These are phyloP conservation scores for Drosophila sulfurigaster DNA, from an alignment of 1,140 invertebrate species.

Conservation along the genomic window DNA sequence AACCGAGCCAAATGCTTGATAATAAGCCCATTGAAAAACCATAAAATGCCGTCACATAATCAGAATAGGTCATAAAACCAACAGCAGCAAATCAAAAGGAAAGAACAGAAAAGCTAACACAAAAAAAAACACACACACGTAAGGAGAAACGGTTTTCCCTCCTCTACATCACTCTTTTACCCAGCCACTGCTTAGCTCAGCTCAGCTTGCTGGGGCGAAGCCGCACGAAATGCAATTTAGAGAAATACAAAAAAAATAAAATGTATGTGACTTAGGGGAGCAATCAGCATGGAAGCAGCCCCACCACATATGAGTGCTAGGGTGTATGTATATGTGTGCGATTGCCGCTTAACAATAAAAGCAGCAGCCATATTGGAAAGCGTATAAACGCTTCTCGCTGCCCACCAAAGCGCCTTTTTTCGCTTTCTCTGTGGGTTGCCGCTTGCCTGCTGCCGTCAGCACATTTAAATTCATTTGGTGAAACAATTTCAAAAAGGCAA, in stretches of 20 bases:
- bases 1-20: slow-evolving; percentile 40
- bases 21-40: slow-evolving; percentile 70
- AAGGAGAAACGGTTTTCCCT: not conserved
- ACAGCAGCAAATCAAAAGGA: slow-evolving; percentile 45
- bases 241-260: slow-evolving; percentile 56
- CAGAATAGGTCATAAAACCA: slow-evolving; percentile 57
- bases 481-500: slow-evolving; percentile 68
- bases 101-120: not conserved
- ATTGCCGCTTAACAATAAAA: slow-evolving; percentile 47
- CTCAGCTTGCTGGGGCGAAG: slow-evolving; percentile 1
- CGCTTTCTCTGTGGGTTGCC: not conserved
- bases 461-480: slow-evolving; percentile 79
- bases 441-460: slow-evolving; percentile 57
- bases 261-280: slow-evolving; percentile 74
- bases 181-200: not conserved
- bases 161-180: not conserved
- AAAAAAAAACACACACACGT: not conserved
- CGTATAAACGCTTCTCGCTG: slow-evolving; percentile 27
- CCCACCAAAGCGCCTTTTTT: not conserved
- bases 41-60: slow-evolving; percentile 71
- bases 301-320: not conserved
- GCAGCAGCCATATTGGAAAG: slow-evolving; percentile 70
- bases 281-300: slow-evolving; percentile 60
- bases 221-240: slow-evolving; percentile 69
- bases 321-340: not conserved